Conservation (phyloP, 2,113 vertebrate species). For the Rhea americana region DNA sequence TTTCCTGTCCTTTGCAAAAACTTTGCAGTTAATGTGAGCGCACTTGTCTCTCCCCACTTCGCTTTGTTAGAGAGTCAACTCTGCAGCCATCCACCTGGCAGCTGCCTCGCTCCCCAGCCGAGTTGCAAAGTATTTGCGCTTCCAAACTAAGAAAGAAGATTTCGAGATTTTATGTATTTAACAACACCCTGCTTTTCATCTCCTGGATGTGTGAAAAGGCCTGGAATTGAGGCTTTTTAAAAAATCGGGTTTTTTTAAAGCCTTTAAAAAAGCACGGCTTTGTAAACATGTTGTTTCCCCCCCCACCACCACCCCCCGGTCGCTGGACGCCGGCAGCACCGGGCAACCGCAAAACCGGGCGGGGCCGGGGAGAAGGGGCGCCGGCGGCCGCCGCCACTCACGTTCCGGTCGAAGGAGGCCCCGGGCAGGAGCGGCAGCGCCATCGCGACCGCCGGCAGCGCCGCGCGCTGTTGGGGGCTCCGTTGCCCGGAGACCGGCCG, state of each 20-base stretch:
- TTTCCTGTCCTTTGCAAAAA: rapidly evolving
- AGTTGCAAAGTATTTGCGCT: background rate
- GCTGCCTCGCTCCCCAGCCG: background rate
- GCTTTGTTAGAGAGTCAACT: background rate
- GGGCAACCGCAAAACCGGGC: too few species aligned
- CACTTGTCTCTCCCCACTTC: rapidly evolving
- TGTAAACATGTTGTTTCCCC: background rate
- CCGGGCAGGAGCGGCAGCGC: conserved; percentile 82
- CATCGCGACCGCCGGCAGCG: conserved; percentile 66
- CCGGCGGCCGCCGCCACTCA: conserved; percentile 70
- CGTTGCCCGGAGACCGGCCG: conserved; percentile 71
- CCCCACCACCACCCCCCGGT: too few species aligned
- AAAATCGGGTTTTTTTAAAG: too few species aligned
- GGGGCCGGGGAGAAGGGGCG: too few species aligned
- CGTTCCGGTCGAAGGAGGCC: conserved; percentile 73
- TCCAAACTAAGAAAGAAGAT: background rate
- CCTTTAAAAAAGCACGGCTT: background rate
- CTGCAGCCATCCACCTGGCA: background rate
- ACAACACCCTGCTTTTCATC: background rate
- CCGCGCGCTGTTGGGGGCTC: conserved; percentile 42
- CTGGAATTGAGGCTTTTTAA: background rate
- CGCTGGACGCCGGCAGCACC: background rate
- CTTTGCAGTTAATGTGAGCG: background rate
- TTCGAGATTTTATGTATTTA: rapidly evolving
- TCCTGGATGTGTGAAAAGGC: background rate